Evolutionary conservation across 1,140 invertebrate genomes (phyloP).

Genomic region (Lepidostoma basale): DNA sequence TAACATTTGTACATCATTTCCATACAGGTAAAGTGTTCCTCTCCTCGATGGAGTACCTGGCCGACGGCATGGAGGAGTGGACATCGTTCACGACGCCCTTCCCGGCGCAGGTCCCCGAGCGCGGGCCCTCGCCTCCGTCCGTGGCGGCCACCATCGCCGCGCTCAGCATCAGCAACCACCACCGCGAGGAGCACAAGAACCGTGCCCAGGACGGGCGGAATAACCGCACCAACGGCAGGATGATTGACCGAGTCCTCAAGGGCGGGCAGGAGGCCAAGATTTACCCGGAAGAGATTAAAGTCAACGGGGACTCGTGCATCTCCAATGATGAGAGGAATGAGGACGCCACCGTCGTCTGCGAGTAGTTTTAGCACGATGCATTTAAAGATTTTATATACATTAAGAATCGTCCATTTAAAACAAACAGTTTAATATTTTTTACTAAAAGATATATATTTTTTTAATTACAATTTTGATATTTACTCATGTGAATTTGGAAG

Average conservation of each 20-base stretch:
- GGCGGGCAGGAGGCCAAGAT: background rate
- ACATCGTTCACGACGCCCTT: conserved; percentile 64
- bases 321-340: background rate
- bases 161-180: conserved; percentile 1
- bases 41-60: conserved; percentile 81
- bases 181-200: conserved; percentile 1
- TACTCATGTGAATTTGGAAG: too few relatives aligned
- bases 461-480: too few relatives aligned
- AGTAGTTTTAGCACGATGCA: too few relatives aligned
- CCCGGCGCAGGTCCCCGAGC: conserved; percentile 31
- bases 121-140: conserved; percentile 48
- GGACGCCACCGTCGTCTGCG: background rate
- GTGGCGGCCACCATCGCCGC: background rate
- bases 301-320: background rate
- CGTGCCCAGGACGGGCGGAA: background rate
- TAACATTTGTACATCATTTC: background rate
- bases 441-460: too few relatives aligned
- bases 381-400: too few relatives aligned
- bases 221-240: background rate
- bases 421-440: too few relatives aligned
- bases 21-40: conserved; percentile 73
- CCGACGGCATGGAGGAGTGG: conserved; percentile 73
- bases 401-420: too few relatives aligned
- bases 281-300: background rate
- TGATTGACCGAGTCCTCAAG: background rate